These are phyloP conservation scores for Pseudorasbora parva DNA, from an alignment of 2,113 vertebrate species.

Conservation along the genomic window DNA sequence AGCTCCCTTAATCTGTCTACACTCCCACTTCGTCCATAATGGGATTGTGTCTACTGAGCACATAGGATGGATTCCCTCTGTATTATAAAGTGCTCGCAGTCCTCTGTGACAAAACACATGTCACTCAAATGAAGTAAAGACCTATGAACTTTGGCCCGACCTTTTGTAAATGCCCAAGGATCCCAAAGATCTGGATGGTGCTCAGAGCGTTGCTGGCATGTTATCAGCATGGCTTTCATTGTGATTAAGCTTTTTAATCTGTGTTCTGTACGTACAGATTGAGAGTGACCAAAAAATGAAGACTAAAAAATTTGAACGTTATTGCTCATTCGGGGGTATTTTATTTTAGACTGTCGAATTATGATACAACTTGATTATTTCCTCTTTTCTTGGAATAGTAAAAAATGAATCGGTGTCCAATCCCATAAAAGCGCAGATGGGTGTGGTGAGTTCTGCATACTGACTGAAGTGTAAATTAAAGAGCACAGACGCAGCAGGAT, in stretches of 20 bases:
- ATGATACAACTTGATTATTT: background rate
- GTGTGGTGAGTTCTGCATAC: too few relatives aligned
- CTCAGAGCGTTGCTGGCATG: background rate
- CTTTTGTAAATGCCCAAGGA: background rate
- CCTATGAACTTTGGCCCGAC: background rate
- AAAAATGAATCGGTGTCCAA: background rate
- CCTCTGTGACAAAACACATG: constrained; percentile 19
- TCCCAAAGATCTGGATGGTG: background rate
- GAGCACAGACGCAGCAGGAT: too few relatives aligned
- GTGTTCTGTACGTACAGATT: background rate
- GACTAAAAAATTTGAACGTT: background rate
- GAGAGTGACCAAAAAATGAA: background rate
- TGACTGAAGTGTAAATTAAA: too few relatives aligned
- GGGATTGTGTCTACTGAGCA: constrained; percentile 8
- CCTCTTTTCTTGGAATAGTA: background rate
- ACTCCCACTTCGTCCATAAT: constrained; percentile 27
- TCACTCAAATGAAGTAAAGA: constrained; percentile 22
- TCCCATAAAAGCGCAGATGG: too few relatives aligned
- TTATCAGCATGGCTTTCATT: background rate
- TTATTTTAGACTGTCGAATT: background rate
- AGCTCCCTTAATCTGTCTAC: constrained; percentile 41
- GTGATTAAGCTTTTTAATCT: constrained; percentile 5
- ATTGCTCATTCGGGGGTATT: background rate
- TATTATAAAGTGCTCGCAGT: constrained; percentile 17
- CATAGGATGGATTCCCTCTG: background rate